Conservation (phyloP, 2,888 invertebrate species). For the Syritta pipiens region DNA sequence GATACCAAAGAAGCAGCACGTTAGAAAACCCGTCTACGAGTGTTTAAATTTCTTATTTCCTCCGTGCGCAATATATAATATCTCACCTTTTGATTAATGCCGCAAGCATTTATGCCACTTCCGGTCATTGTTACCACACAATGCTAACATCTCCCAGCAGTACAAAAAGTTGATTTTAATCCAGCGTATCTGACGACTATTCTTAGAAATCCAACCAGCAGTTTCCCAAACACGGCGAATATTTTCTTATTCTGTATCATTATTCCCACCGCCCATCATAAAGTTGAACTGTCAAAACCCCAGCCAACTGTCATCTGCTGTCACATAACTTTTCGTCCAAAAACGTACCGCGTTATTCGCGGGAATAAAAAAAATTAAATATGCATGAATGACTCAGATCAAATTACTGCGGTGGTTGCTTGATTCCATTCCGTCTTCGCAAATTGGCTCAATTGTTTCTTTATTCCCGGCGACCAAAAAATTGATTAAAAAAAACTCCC, state of each 20-base stretch:
- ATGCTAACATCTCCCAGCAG: too few species aligned
- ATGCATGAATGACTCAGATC: conserved; percentile 32
- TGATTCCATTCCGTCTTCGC: too few species aligned
- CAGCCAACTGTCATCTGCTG: conserved; percentile 48
- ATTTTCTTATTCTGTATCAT: conserved; percentile 32
- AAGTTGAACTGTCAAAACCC: conserved; percentile 32
- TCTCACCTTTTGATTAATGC: neutral
- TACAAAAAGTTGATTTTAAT: too few species aligned
- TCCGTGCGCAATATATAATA: too few species aligned
- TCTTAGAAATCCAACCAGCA: conserved; percentile 30
- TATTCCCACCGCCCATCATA: conserved; percentile 47
- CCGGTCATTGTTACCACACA: too few species aligned
- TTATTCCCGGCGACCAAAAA: conserved; percentile 19
- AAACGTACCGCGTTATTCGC: conserved; percentile 28
- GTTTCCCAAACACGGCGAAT: neutral
- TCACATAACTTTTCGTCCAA: conserved; percentile 49
- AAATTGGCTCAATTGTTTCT: conserved; percentile 47
- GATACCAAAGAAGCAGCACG: too few species aligned
- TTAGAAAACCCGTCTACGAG: too few species aligned
- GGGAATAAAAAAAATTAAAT: neutral
- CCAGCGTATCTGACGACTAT: too few species aligned
- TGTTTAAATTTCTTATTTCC: too few species aligned
- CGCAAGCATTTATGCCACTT: conserved; percentile 22
- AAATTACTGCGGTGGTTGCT: neutral
- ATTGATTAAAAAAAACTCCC: too few species aligned